Evolutionary conservation across 92 coral and sea anemone species (phyloP), one percentile per base, ranked within the genome.

Genomic region (Metridium senile): DNA sequence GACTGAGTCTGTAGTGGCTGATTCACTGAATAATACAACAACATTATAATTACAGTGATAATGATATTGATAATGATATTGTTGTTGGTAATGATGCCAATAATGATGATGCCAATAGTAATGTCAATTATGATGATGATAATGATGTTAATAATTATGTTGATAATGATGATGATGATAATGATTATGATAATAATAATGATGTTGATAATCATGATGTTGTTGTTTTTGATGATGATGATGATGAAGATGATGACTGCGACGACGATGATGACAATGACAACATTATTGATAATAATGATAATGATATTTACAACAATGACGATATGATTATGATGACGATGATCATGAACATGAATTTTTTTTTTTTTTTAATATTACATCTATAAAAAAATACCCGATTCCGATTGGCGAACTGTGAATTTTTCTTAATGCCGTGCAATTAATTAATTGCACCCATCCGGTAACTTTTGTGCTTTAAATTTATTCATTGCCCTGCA

Each of bases 1-100:
- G 16, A 78, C 68, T 19, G 83, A 78, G 32, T 78, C 90, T 11
- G 93, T 79, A 19, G 91, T 74, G 8, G 93, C 82, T 29, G 89
- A 79, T 78, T 87, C 95, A 35, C 91, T 94, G 43, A 33, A 67
- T 31, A 45, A 45, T 7, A 45, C 51, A 45, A 45, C 16, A 45
- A 16, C 51, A 45, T 7, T 45, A 16, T 54, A 54, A 13, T 54
- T 20, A 54, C 49, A 39, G 6, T 39, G 13, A 39, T 39, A 13
- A 39, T 39, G 49, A 39, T 39, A 13, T 6, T 39, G 49, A 13
- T 39, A 13, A 39, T 39, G 13, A 39, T 39, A 13, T 13, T 39
- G 49, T 4, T 39, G 49, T 6, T 39, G 49, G 49, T 39, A 13
- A 39, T 39, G 13, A 39, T 39, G 49, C 6, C 13, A 13, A 39